phyloP scores from a whole-genome alignment of 1,140 invertebrate species.

The Camponotus pennsylvanicus region DNA sequence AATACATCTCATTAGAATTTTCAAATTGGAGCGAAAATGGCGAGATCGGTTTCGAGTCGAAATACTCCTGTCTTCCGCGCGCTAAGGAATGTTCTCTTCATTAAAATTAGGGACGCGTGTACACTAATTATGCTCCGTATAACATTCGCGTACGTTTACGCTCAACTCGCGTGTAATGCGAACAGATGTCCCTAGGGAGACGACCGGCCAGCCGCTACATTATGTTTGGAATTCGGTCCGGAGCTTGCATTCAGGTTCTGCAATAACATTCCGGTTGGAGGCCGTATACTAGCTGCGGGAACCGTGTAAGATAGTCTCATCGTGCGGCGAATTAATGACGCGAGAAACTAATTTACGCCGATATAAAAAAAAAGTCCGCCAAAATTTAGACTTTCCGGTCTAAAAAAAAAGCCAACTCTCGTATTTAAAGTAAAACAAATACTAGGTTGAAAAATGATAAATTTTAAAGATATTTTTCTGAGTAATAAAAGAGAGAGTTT shows the following conservation, averaged over 20 bases:
- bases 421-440: slow-evolving; percentile 13
- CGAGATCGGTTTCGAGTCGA: neutral
- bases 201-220: slow-evolving; percentile 65
- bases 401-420: neutral
- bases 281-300: slow-evolving; percentile 3
- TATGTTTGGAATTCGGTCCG: slow-evolving; percentile 74
- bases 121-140: slow-evolving; percentile 34
- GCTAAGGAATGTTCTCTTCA: neutral
- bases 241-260: slow-evolving; percentile 56
- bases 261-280: slow-evolving; percentile 72
- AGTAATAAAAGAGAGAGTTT: neutral
- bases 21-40: neutral
- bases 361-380: slow-evolving; percentile 1
- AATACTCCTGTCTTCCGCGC: neutral
- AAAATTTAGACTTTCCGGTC: neutral
- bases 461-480: neutral
- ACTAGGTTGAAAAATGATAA: neutral
- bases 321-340: slow-evolving; percentile 22
- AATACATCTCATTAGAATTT: too few relatives aligned
- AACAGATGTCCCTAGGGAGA: slow-evolving; percentile 52
- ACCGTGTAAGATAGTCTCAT: neutral
- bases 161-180: slow-evolving; percentile 63
- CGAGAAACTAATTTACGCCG: slow-evolving; percentile 33
- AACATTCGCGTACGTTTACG: slow-evolving; percentile 35
- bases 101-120: slow-evolving; percentile 24